These are phyloP conservation scores for Dysdera silvatica DNA, from an alignment of 1,140 invertebrate species.

Conservation along the genomic window DNA sequence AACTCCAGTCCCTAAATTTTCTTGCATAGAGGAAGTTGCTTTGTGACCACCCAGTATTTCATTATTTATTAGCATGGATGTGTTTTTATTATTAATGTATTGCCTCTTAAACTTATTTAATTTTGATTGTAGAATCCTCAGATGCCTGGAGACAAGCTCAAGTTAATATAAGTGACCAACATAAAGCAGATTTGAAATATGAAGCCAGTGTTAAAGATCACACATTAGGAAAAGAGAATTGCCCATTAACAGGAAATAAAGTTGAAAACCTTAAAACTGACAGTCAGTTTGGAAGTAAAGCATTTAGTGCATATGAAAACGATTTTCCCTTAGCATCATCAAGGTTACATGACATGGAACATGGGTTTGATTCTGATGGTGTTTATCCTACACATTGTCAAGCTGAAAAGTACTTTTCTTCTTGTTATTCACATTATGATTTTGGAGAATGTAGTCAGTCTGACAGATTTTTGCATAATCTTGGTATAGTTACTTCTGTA, in stretches of 20 bases:
- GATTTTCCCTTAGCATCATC: slow-evolving; percentile 23
- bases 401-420: slow-evolving; percentile 23
- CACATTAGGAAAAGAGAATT: slow-evolving; percentile 27
- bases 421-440: slow-evolving; percentile 7
- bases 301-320: slow-evolving; percentile 7
- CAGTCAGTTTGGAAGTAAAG: too few species aligned
- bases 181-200: background rate
- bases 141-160: too few species aligned
- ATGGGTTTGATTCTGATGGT: slow-evolving; percentile 16
- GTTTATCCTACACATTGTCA: slow-evolving; percentile 30
- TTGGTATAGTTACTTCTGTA: slow-evolving; percentile 11
- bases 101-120: background rate
- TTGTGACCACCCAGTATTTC: too few species aligned
- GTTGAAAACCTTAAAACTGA: background rate
- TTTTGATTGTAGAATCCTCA: background rate
- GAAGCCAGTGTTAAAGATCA: slow-evolving; percentile 14
- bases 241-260: slow-evolving; percentile 4
- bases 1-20: too few species aligned
- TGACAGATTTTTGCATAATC: slow-evolving; percentile 18
- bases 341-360: slow-evolving; percentile 27
- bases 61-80: background rate
- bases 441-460: slow-evolving; percentile 11
- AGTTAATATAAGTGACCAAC: background rate
- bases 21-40: too few species aligned
- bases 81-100: background rate